Base-by-base conservation (phyloP, 1,140 invertebrate species). In the Pissodes strobi region DNA sequence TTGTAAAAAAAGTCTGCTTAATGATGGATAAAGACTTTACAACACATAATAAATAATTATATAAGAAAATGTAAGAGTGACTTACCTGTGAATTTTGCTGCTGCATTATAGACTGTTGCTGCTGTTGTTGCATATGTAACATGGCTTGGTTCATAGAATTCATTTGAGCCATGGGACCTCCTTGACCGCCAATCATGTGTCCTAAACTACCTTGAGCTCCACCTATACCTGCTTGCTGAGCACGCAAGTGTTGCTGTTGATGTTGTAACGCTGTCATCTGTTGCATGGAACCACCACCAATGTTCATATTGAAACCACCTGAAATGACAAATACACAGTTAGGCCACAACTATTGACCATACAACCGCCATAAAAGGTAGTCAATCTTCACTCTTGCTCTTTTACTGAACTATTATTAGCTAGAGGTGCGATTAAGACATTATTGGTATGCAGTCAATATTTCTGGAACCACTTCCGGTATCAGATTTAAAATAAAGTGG, bases 71-170 rank as follows among this genome's bases (percentile, higher is more conserved):
- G n/a, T 13, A 4, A 6, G 4, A 39, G 18, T 38, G 21, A 64
- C 43, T 60, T 65, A 78, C 76, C 67, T 78, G 76, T 56, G 69
- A 64, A 64, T 70, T 74, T 53, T 73, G 69, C 62, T 78, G 76
- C 39, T 74, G 71, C 69, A 12, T 37, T 27, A 55, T 19, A n/a
- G 37, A 39, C 30, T 37, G 18, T 10, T 19, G 48, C 23, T 64
- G 85, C 58, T 86, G 85, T 67, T 86, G 85, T 71, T 82, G 80
- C 59, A 75, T 73, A 39, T 82, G 80, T 71, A 82, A 75, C 72
- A 82, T 70, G 55, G 81, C 76, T 37, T 80, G 79, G 55, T 79
- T 82, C 76, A 82, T 79, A 72, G 76, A 38, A 79, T 63, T 82
- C 80, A 67, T 81, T 74, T 71, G 80, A 66, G 56, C 74, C 77